A percentile compares a stretch with the other conserved stretches of the same genome.
Evolutionary conservation across 2,113 vertebrate genomes (phyloP).

Genomic region (Charadrius vociferus): DNA sequence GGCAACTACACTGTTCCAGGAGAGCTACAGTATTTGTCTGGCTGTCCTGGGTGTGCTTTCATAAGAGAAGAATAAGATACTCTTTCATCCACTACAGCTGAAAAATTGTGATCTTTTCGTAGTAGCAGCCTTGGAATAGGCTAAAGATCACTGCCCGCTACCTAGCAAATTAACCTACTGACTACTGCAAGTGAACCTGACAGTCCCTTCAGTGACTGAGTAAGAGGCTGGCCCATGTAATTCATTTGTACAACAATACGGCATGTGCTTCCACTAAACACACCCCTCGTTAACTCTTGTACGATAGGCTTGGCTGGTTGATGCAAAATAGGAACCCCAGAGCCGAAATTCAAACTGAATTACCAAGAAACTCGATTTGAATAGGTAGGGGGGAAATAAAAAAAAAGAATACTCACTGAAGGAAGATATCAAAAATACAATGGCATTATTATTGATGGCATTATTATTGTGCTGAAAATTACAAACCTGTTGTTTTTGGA

Average conservation of each 20-base stretch:
- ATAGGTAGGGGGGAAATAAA: neutral
- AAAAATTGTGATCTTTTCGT: neutral
- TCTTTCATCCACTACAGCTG: neutral
- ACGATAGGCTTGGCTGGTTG: neutral
- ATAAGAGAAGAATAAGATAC: neutral
- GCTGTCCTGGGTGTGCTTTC: neutral
- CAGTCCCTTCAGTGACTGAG: neutral
- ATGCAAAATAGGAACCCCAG: neutral
- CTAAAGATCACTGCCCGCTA: neutral
- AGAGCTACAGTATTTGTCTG: neutral
- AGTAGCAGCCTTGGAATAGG: neutral
- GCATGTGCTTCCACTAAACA: neutral
- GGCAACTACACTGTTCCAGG: neutral
- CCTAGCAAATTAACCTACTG: neutral
- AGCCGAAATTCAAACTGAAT: neutral
- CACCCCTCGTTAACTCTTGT: neutral
- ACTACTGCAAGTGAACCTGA: neutral
- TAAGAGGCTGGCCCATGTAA: fast-evolving
- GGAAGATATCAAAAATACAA: neutral
- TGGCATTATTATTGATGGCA: neutral
- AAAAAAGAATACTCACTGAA: neutral
- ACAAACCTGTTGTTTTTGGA: neutral
- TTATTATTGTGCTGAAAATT: conserved; percentile 1
- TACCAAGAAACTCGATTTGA: neutral
- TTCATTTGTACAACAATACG: neutral